Percentiles rank a stretch among this genome's conserved stretches.
These are phyloP conservation scores for Anisognathus igniventris DNA, from an alignment of 2,797 vertebrate species.

Conservation along the genomic window DNA sequence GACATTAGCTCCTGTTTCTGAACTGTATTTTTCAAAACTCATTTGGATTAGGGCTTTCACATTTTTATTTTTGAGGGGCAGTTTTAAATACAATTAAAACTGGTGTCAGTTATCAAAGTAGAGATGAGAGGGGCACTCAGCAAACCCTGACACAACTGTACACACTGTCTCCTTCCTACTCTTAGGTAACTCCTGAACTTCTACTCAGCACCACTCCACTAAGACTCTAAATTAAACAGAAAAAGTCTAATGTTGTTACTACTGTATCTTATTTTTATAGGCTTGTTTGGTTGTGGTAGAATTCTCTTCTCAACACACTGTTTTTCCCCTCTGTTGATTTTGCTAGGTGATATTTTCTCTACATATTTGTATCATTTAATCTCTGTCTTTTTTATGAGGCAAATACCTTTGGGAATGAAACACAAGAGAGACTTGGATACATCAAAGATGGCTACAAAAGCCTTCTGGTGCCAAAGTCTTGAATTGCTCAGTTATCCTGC, in stretches of 20 bases:
- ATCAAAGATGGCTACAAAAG: not conserved
- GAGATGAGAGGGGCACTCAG: not conserved
- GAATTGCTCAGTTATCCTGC: not conserved
- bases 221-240: not conserved
- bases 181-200: not conserved
- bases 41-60: not conserved
- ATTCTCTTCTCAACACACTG: not conserved
- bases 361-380: not conserved
- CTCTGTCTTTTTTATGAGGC: not conserved
- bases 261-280: not conserved
- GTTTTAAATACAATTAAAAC: not conserved
- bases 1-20: not conserved
- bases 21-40: not conserved
- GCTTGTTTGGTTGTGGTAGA: not conserved
- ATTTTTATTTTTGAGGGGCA: not conserved
- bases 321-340: conserved; percentile 1
- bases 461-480: not conserved
- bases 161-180: not conserved
- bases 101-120: accelerated
- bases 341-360: not conserved
- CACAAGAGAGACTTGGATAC: not conserved
- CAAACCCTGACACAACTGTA: accelerated
- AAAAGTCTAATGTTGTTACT: not conserved
- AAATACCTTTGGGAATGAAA: conserved; percentile 16
- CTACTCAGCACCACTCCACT: not conserved